Evolutionary conservation across 2,113 vertebrate species (phyloP).

Genomic region (Falco punctatus): DNA sequence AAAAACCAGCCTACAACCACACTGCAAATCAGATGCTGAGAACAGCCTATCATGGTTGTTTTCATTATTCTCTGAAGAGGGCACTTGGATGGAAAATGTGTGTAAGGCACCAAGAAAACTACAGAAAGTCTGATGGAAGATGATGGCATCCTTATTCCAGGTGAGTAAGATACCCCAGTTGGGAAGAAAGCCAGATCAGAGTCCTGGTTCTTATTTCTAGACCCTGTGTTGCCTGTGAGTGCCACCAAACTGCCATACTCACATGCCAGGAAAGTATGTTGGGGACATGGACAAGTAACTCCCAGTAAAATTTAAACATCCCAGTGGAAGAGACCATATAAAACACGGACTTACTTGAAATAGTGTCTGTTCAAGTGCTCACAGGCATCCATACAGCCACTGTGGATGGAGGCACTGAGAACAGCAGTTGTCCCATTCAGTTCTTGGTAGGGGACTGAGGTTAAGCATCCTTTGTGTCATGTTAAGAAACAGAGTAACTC

Average conservation of each 20-base stretch:
- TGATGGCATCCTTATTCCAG: neutral
- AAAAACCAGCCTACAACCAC: neutral
- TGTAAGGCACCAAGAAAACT: neutral
- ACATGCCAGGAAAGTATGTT: fast-evolving
- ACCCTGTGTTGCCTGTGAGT: fast-evolving
- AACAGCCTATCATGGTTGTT: neutral
- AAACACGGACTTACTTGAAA: neutral
- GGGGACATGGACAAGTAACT: neutral
- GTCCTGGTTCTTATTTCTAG: neutral
- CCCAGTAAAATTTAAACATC: neutral
- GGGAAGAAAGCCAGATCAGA: neutral
- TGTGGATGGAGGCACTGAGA: neutral
- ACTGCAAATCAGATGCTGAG: neutral
- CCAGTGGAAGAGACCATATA: neutral
- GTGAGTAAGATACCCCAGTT: neutral
- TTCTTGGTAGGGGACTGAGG: neutral
- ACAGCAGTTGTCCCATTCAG: neutral
- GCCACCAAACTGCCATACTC: neutral
- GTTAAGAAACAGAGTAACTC: neutral
- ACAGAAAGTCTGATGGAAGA: neutral
- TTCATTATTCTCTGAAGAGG: neutral
- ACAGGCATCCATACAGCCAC: neutral
- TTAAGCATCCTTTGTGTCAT: neutral
- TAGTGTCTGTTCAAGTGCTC: neutral
- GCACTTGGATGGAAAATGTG: neutral